Evolutionary conservation across 2,888 invertebrate genomes (phyloP).

Genomic region (Dysmachus trigonus): DNA sequence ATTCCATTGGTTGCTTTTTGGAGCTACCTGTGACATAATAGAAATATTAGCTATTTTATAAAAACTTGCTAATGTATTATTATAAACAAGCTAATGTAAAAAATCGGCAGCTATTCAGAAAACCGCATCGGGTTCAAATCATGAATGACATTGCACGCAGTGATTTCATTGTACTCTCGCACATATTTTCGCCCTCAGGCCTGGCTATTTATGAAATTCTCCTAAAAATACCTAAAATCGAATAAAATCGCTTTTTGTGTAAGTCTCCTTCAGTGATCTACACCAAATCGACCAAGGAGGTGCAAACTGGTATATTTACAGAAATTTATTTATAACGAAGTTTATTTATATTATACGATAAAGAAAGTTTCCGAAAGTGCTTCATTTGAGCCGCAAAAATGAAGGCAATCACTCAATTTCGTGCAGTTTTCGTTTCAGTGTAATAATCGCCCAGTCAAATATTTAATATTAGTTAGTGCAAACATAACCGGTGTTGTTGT

Average conservation of each 20-base stretch:
- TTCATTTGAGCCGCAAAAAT: conserved; percentile 9
- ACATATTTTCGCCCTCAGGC: conserved; percentile 30
- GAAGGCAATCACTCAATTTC: conserved; percentile 21
- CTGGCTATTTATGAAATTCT: conserved; percentile 32
- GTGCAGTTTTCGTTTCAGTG: neutral
- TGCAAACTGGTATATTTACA: conserved; percentile 34
- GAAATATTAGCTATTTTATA: neutral
- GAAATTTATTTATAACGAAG: conserved; percentile 42
- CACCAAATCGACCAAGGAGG: conserved; percentile 40
- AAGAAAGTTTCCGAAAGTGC: conserved; percentile 33
- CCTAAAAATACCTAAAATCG: conserved; percentile 45
- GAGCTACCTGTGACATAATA: neutral
- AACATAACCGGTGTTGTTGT: neutral
- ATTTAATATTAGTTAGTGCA: neutral
- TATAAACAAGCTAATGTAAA: neutral
- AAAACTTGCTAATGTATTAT: neutral
- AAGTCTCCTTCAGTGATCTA: conserved; percentile 36
- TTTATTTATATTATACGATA: conserved; percentile 42
- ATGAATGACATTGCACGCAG: conserved; percentile 18
- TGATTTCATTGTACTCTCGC: conserved; percentile 25
- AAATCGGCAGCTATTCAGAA: neutral
- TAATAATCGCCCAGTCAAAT: neutral
- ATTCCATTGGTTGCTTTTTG: too few relatives aligned
- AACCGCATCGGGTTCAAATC: neutral
- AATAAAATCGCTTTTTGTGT: conserved; percentile 42